Percentiles rank a stretch among this genome's conserved stretches.
phyloP scores from a whole-genome alignment of 2,888 invertebrate genomes.

The Pandemis corylana region DNA sequence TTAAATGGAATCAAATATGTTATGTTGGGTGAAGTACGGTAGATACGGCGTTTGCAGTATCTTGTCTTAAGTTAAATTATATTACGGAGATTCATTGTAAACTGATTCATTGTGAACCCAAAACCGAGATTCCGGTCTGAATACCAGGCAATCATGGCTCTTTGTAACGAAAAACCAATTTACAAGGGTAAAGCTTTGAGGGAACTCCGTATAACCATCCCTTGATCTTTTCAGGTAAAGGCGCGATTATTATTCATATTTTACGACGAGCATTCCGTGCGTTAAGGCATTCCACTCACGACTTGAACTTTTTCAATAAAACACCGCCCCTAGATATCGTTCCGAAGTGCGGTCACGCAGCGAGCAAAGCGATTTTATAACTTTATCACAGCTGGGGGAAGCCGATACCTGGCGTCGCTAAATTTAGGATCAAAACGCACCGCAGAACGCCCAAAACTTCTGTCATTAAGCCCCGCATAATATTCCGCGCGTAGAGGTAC shows the following conservation, averaged over 20 bases:
- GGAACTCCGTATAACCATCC: conserved; percentile 36
- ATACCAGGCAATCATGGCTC: conserved; percentile 30
- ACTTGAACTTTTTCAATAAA: conserved; percentile 83
- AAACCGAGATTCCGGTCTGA: conserved; percentile 7
- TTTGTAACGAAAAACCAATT: conserved; percentile 37
- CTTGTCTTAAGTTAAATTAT: not conserved
- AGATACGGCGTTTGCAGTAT: not conserved
- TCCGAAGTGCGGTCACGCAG: conserved; percentile 80
- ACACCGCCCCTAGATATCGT: conserved; percentile 70
- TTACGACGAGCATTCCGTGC: conserved; percentile 60
- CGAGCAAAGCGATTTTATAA: conserved; percentile 78
- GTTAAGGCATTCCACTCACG: conserved; percentile 77
- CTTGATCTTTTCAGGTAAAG: conserved; percentile 41
- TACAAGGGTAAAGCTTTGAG: conserved; percentile 39
- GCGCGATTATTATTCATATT: conserved; percentile 77
- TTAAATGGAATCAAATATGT: not conserved
- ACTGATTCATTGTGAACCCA: not conserved
- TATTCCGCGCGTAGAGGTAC: conserved; percentile 35
- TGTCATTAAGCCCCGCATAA: conserved; percentile 45
- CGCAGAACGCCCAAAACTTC: conserved; percentile 48
- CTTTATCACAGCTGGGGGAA: conserved; percentile 73
- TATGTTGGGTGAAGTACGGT: not conserved
- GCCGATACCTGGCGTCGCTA: conserved; percentile 64
- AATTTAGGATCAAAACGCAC: conserved; percentile 42
- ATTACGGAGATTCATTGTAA: not conserved